Percentiles rank a stretch among this genome's conserved stretches.
Evolutionary conservation across 2,797 vertebrate species (phyloP).

Genomic region (Dryobates pubescens): DNA sequence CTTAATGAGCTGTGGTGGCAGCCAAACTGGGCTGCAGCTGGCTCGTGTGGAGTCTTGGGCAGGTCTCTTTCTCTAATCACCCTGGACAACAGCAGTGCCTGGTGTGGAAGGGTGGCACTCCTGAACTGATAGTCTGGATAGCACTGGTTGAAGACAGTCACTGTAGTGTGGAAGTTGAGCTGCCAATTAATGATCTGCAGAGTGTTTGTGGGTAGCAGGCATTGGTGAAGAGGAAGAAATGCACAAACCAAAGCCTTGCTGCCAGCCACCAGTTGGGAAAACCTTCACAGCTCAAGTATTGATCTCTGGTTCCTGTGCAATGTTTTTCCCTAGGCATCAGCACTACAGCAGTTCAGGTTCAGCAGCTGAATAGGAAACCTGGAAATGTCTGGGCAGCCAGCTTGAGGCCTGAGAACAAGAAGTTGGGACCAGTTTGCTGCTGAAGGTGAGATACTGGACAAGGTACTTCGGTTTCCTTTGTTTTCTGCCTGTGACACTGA

Average conservation of each 20-base stretch:
- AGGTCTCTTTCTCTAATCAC: background rate
- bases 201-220: background rate
- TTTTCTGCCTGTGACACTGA: background rate
- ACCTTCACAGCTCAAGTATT: too few relatives aligned
- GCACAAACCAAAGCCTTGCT: background rate
- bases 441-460: too few relatives aligned
- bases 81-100: too few relatives aligned
- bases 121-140: background rate
- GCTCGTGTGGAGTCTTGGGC: background rate
- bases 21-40: background rate
- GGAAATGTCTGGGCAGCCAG: background rate
- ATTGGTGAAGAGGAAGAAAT: background rate
- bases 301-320: too few relatives aligned
- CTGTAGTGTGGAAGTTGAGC: background rate
- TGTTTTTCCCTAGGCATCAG: background rate
- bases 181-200: background rate
- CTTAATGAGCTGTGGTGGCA: background rate
- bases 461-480: background rate
- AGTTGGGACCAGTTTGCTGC: background rate
- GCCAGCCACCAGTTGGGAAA: background rate
- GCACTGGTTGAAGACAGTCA: background rate
- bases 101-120: fast-evolving
- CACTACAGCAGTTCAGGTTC: background rate
- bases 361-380: background rate
- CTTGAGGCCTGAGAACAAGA: background rate